Base-by-base conservation (phyloP, 1,140 invertebrate genomes). In the Bombus impatiens region DNA sequence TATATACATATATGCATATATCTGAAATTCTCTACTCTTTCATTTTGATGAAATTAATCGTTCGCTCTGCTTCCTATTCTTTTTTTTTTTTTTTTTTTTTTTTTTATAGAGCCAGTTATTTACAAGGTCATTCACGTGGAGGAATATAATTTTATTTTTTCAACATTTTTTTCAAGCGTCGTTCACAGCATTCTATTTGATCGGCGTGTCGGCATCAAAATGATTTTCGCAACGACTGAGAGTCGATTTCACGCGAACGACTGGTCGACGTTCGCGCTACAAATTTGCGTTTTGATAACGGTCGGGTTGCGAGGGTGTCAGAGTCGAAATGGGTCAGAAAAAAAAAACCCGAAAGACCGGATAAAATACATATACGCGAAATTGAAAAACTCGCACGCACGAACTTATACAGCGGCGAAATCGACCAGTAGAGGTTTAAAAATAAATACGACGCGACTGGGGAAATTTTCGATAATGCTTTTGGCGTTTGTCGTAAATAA, bases 401-500 rank as follows among this genome's bases (percentile, higher is more conserved):
- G 8, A n/a, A 12, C 12, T 25, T 22, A 18, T 28, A 28, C 18
- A 9, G 4, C 3, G 1, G 22, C 22, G 13, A 25, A 32, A 40
- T 22, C n/a, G n/a, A n/a, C 12, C 1, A 4, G 18, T 0, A 40
- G 32, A 47, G 10, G 9, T 76, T 76, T 10, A 18, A 65, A 65
- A 65, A 65, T 40, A 62, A 62, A 32, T 35, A 68, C 25, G 15
- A 2, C n/a, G 10, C 5, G 40, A n/a, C 37, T n/a, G 18, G 22
- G 22, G 12, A 25, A 13, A 32, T 42, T 65, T 22, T 37, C 53
- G 37, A 59, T 65, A 80, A 80, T 65, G 35, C 65, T 80, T 74
- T 40, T 74, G 68, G 32, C 86, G 77, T 89, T 84, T 75, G 37
- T 35, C 62, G 71, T 44, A 57, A 83, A 86, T 35, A 86, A 80